Conservation (phyloP, 2,888 invertebrate species). For the Tetranychus truncatus region DNA sequence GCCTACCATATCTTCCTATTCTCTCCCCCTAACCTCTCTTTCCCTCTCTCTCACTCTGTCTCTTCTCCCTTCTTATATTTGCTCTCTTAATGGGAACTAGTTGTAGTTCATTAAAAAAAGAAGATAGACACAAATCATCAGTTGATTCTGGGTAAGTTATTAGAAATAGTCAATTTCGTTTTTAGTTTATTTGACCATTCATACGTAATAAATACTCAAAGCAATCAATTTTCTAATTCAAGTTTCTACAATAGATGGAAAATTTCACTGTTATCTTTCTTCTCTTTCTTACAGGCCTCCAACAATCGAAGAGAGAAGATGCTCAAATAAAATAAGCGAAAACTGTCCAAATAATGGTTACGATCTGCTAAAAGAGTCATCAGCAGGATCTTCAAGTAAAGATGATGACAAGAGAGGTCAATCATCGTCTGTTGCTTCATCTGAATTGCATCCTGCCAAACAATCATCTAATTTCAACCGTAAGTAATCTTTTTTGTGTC, state of each 20-base stretch:
- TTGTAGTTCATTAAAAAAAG: slow-evolving; percentile 18
- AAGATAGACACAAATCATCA: slow-evolving; percentile 14
- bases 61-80: not conserved
- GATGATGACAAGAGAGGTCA: not conserved
- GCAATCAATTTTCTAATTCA: not conserved
- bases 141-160: slow-evolving; percentile 9
- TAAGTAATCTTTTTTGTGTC: not conserved
- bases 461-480: slow-evolving; percentile 1
- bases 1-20: not conserved
- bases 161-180: not conserved
- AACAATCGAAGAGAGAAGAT: slow-evolving; percentile 4
- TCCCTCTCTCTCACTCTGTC: not conserved
- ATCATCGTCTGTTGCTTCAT: not conserved
- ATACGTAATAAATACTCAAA: too few species aligned
- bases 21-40: slow-evolving; percentile 2
- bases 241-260: not conserved
- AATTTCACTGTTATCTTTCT: not conserved
- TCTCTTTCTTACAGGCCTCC: not conserved
- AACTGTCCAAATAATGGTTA: slow-evolving; percentile 1
- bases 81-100: slow-evolving; percentile 17
- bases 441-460: not conserved
- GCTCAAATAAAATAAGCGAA: not conserved
- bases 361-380: not conserved
- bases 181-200: not conserved
- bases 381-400: not conserved